Base-by-base conservation (phyloP, 2,797 vertebrate genomes). In the Leptodactylus fallax region DNA sequence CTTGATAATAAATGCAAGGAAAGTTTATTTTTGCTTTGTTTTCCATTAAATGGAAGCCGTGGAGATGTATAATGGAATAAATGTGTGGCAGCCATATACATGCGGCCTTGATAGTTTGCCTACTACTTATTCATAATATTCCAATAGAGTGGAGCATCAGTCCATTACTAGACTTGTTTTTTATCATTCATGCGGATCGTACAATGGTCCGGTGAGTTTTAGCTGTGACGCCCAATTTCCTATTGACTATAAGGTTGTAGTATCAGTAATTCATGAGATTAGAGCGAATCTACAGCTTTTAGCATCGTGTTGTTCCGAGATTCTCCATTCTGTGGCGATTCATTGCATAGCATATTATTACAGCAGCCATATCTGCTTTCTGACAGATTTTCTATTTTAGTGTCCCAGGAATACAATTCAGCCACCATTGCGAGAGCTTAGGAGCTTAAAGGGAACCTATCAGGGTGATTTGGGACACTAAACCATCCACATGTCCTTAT, bases 11-110 rank as follows among this genome's bases (percentile, higher is more conserved):
- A 63, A 85, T 77, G 45, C 4, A 19, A 25, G 14, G 45, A 85
- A 76, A 77, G 83, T 56, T 51, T 56, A 71, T 72, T 83, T 83
- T 81, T 23, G 25, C 51, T 77, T 77, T 77, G 55, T 76, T 61
- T 84, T 47, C 19, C 56, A 60, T 60, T 25, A 47, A 84, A 45
- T 61, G 21, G 55, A 14, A 49, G 55, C 17, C 16, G 4, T 77
- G 45, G 55, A 14, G 49, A 61, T 60, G n/a, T 27, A 23, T 14
- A 14, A 2, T 9, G 58, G 71, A 61, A 23, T 76, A n/a, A 63
- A 60, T 51, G 36, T 83, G 67, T 56, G 53, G 17, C 11, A 7
- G 36, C 36, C 36, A 13, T 49, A 23, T 49, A 11, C 0, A 3
- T 19, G 25, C 16, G 83, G 69, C 83, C 53, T 76, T 76, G 51